phyloP scores from a whole-genome alignment of 2,888 invertebrate species.

The Altica lythri region DNA sequence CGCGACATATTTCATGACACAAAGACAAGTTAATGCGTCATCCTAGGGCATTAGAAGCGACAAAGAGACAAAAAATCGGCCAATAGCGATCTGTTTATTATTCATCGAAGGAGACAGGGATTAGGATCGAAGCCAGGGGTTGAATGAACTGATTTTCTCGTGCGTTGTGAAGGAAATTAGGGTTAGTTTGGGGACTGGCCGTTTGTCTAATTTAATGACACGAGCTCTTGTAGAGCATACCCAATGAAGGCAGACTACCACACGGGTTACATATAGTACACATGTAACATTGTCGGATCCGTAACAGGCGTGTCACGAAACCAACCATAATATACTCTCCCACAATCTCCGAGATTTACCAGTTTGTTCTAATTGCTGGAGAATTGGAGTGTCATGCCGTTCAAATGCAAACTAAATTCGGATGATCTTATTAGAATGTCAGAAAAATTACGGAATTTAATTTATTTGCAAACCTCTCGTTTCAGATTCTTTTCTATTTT shows the following conservation, averaged over 20 bases:
- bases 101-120: conserved; percentile 25
- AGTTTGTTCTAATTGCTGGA: conserved; percentile 18
- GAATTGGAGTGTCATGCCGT: conserved; percentile 1
- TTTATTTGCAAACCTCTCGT: too few species aligned
- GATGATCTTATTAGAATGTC: conserved; percentile 15
- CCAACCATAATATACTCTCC: conserved; percentile 12
- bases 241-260: conserved; percentile 32
- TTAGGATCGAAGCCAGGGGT: conserved; percentile 15
- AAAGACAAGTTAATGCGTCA: conserved; percentile 18
- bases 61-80: conserved; percentile 6
- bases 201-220: conserved; percentile 38
- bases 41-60: conserved; percentile 6
- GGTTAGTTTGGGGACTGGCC: conserved; percentile 29
- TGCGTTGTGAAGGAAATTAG: conserved; percentile 24
- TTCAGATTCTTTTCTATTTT: too few species aligned
- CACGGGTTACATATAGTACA: conserved; percentile 33
- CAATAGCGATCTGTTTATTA: conserved; percentile 21
- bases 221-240: conserved; percentile 37
- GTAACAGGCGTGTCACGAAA: conserved; percentile 32
- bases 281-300: conserved; percentile 36
- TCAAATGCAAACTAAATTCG: conserved; percentile 14
- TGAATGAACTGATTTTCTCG: conserved; percentile 28
- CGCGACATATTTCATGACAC: conserved; percentile 13
- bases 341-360: conserved; percentile 4
- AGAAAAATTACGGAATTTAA: too few species aligned